Conservation (phyloP, 1,140 invertebrate species). For the Pectinophora gossypiella region DNA sequence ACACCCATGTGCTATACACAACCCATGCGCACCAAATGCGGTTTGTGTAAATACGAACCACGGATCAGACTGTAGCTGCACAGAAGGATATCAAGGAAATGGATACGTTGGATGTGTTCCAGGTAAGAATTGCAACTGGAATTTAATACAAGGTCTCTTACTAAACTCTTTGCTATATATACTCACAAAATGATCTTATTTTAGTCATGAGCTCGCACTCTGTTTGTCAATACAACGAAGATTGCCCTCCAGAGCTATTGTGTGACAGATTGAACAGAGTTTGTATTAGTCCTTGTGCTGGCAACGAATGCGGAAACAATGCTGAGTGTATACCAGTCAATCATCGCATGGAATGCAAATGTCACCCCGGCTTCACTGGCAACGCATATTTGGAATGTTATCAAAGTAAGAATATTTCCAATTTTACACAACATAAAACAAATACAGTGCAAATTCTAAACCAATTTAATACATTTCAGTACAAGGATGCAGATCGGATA, state of each 20-base stretch:
- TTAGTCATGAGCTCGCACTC: slow-evolving; percentile 80
- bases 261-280: slow-evolving; percentile 88
- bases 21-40: slow-evolving; percentile 89
- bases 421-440: too few species aligned
- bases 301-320: slow-evolving; percentile 89
- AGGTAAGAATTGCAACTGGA: too few species aligned
- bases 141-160: too few species aligned
- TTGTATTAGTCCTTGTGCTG: slow-evolving; percentile 89
- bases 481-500: slow-evolving; percentile 81
- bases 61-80: slow-evolving; percentile 88
- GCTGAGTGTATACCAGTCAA: slow-evolving; percentile 87
- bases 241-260: slow-evolving; percentile 87
- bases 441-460: too few species aligned
- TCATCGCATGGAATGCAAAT: slow-evolving; percentile 87
- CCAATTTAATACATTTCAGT: slow-evolving; percentile 65
- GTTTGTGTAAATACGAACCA: slow-evolving; percentile 93
- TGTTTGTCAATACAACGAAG: slow-evolving; percentile 92
- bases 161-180: neutral
- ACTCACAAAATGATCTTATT: slow-evolving; percentile 18
- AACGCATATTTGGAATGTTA: slow-evolving; percentile 87
- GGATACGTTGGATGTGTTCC: slow-evolving; percentile 86
- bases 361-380: slow-evolving; percentile 84
- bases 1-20: slow-evolving; percentile 87
- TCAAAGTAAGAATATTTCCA: slow-evolving; percentile 78
- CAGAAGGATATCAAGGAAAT: slow-evolving; percentile 90